A percentile compares a stretch with the other conserved stretches of the same genome.
Conservation (phyloP, 2,797 vertebrate genomes). For the Okamejei kenojei region DNA sequence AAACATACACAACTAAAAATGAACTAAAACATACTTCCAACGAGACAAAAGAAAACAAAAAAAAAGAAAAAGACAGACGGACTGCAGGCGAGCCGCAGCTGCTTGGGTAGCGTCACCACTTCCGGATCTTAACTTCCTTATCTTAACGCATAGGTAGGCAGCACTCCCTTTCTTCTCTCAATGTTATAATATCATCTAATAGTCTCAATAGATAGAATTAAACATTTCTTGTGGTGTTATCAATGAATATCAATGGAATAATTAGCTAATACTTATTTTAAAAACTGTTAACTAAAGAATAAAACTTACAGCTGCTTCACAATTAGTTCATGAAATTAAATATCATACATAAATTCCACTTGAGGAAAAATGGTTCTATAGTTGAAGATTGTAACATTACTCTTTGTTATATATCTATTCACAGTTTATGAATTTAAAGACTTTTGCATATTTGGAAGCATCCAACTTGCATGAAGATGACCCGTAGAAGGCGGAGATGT, state of each 20-base stretch:
- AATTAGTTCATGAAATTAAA: background rate
- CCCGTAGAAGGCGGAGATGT: conserved; percentile 70
- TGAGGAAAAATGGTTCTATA: background rate
- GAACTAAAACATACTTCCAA: too few species aligned
- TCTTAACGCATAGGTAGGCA: background rate
- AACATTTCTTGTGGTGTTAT: background rate
- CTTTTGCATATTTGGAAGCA: conserved; percentile 38
- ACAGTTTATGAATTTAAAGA: conserved; percentile 29
- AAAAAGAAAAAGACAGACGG: too few species aligned
- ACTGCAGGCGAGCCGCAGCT: too few species aligned
- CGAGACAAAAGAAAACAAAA: too few species aligned
- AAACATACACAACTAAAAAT: too few species aligned
- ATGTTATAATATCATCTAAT: background rate
- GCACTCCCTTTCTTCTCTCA: background rate
- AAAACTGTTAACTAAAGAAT: background rate
- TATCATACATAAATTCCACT: background rate
- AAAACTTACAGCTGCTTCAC: background rate
- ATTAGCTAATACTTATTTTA: background rate
- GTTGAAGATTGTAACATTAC: background rate
- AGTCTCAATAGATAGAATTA: background rate
- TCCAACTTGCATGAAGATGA: conserved; percentile 56
- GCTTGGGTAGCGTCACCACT: too few species aligned
- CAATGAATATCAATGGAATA: background rate
- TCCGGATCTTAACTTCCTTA: too few species aligned
- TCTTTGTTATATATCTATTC: conserved; percentile 7